phyloP scores from a whole-genome alignment of 2,888 invertebrate genomes.

The Caprella mutica region DNA sequence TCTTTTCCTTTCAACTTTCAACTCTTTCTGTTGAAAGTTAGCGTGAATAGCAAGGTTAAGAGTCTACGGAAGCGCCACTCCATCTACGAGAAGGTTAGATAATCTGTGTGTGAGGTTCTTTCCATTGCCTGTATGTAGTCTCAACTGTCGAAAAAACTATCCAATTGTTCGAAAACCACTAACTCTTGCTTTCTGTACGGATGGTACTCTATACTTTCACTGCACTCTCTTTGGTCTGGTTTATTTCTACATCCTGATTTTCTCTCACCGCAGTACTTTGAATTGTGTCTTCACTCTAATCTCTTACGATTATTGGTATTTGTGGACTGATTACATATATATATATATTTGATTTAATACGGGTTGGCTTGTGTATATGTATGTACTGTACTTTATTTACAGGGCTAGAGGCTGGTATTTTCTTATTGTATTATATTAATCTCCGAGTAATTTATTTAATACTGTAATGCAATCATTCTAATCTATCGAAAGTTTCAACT shows the following conservation, averaged over 20 bases:
- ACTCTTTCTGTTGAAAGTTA: too few relatives aligned
- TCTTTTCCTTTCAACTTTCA: too few relatives aligned
- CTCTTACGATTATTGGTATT: neutral
- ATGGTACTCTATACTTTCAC: neutral
- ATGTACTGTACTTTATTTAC: neutral
- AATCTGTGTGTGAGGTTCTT: too few relatives aligned
- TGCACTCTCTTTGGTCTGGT: neutral
- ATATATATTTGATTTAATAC: neutral
- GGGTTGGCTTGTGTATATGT: conserved; percentile 20
- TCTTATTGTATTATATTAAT: neutral
- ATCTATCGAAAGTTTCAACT: conserved; percentile 20
- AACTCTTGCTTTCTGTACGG: too few relatives aligned
- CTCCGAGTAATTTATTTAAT: neutral
- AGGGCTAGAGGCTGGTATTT: conserved; percentile 13
- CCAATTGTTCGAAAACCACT: too few relatives aligned
- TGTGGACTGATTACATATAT: neutral
- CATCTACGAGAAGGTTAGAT: too few relatives aligned
- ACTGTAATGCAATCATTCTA: neutral
- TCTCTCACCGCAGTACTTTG: neutral
- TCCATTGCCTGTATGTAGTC: too few relatives aligned
- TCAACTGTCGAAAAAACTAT: too few relatives aligned
- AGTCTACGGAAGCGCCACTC: too few relatives aligned
- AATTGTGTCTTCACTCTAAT: neutral
- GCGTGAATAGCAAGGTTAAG: too few relatives aligned
- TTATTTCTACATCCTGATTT: neutral